These are phyloP conservation scores for Condylura cristata DNA, from an alignment of 2,113 vertebrate genomes.

Conservation along the genomic window DNA sequence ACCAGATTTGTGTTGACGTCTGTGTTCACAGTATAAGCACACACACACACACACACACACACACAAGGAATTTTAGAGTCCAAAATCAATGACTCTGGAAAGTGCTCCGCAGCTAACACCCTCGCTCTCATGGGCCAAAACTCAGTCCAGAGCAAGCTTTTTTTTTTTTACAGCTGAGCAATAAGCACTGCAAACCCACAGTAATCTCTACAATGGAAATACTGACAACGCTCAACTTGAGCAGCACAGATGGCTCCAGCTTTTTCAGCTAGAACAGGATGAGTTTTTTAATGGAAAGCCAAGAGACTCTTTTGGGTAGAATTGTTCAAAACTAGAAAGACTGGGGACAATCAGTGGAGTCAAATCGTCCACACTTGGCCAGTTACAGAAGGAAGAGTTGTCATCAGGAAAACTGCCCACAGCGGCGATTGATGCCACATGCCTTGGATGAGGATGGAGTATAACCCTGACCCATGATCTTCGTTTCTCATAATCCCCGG, in stretches of 20 bases:
- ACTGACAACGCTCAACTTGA: conserved; percentile 48
- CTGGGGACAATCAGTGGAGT: neutral
- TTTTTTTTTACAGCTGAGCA: conserved; percentile 45
- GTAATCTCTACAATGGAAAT: conserved; percentile 63
- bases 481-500: neutral
- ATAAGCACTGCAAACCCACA: conserved; percentile 63
- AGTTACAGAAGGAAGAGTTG: too few relatives aligned
- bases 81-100: conserved; percentile 32
- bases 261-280: conserved; percentile 51
- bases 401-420: conserved; percentile 9
- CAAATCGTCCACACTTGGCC: neutral
- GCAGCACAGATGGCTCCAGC: conserved; percentile 44
- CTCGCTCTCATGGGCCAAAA: conserved; percentile 41
- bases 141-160: conserved; percentile 33
- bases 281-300: conserved; percentile 62
- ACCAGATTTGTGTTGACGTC: conserved; percentile 71
- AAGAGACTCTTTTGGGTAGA: conserved; percentile 33
- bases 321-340: conserved; percentile 50
- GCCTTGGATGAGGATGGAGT: neutral
- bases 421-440: neutral
- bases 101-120: conserved; percentile 33
- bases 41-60: neutral
- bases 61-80: conserved; percentile 46
- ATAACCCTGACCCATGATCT: neutral
- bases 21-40: conserved; percentile 53